These are phyloP conservation scores for Ibidorhyncha struthersii DNA, from an alignment of 2,113 vertebrate species.

Conservation along the genomic window DNA sequence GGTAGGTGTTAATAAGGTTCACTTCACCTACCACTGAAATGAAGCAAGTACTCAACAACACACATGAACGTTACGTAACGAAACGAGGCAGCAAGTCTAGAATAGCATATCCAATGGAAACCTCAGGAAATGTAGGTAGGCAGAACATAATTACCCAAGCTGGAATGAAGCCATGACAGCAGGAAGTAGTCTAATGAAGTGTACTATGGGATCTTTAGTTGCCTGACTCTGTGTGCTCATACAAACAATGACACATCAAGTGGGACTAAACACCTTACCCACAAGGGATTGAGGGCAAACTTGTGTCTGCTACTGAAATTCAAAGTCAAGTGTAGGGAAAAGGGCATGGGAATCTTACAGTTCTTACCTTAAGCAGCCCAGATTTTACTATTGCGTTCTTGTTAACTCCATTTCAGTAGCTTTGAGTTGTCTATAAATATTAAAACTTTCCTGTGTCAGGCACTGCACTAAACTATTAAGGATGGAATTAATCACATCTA, in stretches of 20 bases:
- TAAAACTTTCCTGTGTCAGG: neutral
- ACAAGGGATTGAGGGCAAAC: neutral
- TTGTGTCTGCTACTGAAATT: neutral
- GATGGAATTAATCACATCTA: neutral
- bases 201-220: neutral
- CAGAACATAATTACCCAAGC: neutral
- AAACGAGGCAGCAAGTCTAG: neutral
- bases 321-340: neutral
- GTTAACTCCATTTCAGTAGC: neutral
- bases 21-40: neutral
- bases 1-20: neutral
- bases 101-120: neutral
- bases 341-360: neutral
- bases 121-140: neutral
- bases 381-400: neutral
- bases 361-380: neutral
- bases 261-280: neutral
- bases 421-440: neutral
- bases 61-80: neutral
- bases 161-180: neutral
- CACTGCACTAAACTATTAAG: neutral
- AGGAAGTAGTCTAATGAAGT: neutral
- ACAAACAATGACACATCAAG: neutral
- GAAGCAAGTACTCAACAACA: neutral
- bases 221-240: neutral